A percentile compares a stretch with the other conserved stretches of the same genome.
Evolutionary conservation across 2,797 vertebrate species (phyloP).

Genomic region (Lepus oiostolus): DNA sequence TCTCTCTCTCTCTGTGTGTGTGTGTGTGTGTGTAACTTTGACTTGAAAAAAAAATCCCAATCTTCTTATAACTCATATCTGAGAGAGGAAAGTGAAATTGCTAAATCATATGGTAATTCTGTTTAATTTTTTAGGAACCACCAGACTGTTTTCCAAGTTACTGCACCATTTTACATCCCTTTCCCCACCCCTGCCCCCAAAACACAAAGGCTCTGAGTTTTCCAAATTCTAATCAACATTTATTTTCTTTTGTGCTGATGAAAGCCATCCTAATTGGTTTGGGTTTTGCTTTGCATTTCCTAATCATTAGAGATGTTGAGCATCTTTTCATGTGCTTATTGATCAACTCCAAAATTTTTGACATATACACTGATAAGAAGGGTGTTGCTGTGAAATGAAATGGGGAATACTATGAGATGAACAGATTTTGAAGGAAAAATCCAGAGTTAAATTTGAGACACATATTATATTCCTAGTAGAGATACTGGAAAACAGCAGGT

Average conservation of each 20-base stretch:
- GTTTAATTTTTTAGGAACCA: background rate
- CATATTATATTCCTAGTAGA: background rate
- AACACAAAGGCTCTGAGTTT: background rate
- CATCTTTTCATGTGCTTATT: background rate
- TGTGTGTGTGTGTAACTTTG: no score
- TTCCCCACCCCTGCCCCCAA: background rate
- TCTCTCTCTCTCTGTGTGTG: no score
- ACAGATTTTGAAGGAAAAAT: background rate
- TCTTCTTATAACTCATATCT: background rate
- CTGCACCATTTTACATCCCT: background rate
- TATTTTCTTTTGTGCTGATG: background rate
- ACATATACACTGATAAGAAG: background rate
- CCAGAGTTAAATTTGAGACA: background rate
- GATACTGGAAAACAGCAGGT: background rate
- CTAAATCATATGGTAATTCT: background rate
- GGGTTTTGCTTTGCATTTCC: background rate
- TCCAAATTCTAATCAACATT: background rate
- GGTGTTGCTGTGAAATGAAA: background rate
- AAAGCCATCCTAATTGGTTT: background rate
- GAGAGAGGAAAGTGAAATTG: background rate
- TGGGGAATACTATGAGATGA: background rate
- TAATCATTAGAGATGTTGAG: background rate
- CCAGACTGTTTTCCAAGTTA: background rate
- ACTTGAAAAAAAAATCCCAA: background rate
- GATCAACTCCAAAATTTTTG: background rate